Evolutionary conservation across 2,888 invertebrate genomes (phyloP), one percentile per base, ranked within the genome.

Genomic region (Nezara viridula): DNA sequence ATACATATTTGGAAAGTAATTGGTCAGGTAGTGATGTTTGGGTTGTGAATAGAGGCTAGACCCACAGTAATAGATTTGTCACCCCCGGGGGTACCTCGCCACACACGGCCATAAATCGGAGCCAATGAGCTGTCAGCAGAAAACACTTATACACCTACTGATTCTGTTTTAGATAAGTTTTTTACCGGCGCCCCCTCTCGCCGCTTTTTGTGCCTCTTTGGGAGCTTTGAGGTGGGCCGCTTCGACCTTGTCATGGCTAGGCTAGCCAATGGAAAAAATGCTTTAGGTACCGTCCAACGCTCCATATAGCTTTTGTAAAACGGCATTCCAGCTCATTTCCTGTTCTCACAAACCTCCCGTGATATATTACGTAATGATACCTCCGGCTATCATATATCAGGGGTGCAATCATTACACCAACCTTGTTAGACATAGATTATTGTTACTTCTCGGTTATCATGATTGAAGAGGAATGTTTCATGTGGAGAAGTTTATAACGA

Each of bases 81-180:
- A 86, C 86, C 55, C 86, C 52, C 44, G 52, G 50, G 40, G 52
- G 40, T 55, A 21, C 40, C 86, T 14, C 52, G n/a, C 55, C 52
- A 21, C 27, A 50, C 52, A 52, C 86, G 50, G 40, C 86, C 55
- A 86, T 86, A 86, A 86, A 86, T 86, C 40, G n/a, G 40, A 55
- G 24, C 86, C 86, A 55, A 86, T 86, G 52, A 86, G 32, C 86
- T 86, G 86, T 86, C 86, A 86, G 86, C 86, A 55, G 86, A 86
- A 86, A 86, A 86, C 86, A 86, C 86, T 86, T 86, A 86, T 86
- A 86, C 55, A 86, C 86, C 86, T 47, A 60, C 86, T 55, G 86
- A 86, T 86, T 86, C 86, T 52, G 86, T 86, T 86, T 86, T 86
- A 86, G 86, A 86, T 86, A 86, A 55, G 60, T 52, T 86, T 55